Evolutionary conservation across 2,797 vertebrate genomes (phyloP), one percentile per base, ranked within the genome.

Genomic region (Melanotaenia boesemani): DNA sequence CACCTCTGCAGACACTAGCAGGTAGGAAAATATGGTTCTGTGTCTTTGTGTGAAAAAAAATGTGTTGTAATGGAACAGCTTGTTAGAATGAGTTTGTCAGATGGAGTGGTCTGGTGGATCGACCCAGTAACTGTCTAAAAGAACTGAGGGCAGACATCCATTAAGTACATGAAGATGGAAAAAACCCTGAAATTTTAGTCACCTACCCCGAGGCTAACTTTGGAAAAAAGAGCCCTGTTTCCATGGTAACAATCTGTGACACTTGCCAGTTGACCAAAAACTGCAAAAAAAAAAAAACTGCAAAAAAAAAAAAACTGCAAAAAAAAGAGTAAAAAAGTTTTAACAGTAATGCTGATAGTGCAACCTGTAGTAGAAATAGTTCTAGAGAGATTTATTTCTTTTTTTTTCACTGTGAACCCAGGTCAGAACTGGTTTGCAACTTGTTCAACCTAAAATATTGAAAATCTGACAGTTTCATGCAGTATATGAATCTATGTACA

Each of bases 1-100:
- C 89, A 99, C 97, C 4, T 94, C 97, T 0, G 97, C 96, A 2
- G 97, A 99, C 72, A 94, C 94, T 68, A 95, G 87, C 93, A 96
- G 97, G 98, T 99, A 95, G 91, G 87, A 78, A 0, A 0, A 24
- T 32, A n/a, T 72, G 37, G 18, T 63, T 58, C 15, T 56, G 55
- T 39, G 8, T 67, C 4, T 22, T 34, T 46, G 62, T 16, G 55
- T 36, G 26, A 1, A 28, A 58, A 71, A 28, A 56, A 64, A 57
- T 48, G 48, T 54, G n/a, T 52, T 52, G n/a, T 22, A 52, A 22
- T 24, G n/a, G 48, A 52, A 52, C 44, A 46, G 44, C 18, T 59
- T 37, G 46, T 39, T 63, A 46, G 11, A 32, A 16, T 18, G 54
- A 37, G 3, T 26, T 32, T 67, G 56, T n/a, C 41, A 61, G 67